Percentiles rank a stretch among this genome's conserved stretches.
Evolutionary conservation across 2,797 vertebrate genomes (phyloP).

Genomic region (Tamandua tetradactyla): DNA sequence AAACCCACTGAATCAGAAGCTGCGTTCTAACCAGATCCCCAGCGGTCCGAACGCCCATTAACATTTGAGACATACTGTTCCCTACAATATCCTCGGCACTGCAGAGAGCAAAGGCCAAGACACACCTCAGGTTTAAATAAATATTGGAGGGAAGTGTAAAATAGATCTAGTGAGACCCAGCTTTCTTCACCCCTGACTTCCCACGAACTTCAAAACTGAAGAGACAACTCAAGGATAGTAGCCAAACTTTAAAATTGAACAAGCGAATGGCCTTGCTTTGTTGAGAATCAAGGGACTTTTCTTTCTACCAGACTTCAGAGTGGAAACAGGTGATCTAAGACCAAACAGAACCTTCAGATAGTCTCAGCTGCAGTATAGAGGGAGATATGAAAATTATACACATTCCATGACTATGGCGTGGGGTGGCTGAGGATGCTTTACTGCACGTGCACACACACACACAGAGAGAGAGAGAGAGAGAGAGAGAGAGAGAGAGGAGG

Average conservation of each 20-base stretch:
- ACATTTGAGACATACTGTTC: neutral
- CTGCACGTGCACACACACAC: too few relatives aligned
- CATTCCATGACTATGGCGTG: rapidly evolving
- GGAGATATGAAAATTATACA: neutral
- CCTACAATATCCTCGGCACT: neutral
- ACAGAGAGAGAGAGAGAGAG: neutral
- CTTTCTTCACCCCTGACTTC: neutral
- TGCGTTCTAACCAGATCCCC: neutral
- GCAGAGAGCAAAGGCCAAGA: neutral
- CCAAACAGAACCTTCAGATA: neutral
- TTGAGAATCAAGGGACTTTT: neutral
- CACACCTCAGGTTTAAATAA: neutral
- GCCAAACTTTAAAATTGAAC: neutral
- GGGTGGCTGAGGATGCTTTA: neutral
- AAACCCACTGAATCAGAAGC: neutral
- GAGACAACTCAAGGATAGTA: neutral
- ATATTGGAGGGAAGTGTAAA: neutral
- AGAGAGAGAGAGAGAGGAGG: neutral
- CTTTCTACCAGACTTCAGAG: neutral
- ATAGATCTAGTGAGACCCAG: neutral
- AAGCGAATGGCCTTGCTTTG: neutral
- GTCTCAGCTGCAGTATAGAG: neutral
- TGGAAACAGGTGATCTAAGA: neutral
- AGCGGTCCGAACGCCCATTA: too few relatives aligned
- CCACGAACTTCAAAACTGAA: neutral